Evolutionary conservation across 2,113 vertebrate species (phyloP).

Genomic region (Psilopogon haemacephalus): DNA sequence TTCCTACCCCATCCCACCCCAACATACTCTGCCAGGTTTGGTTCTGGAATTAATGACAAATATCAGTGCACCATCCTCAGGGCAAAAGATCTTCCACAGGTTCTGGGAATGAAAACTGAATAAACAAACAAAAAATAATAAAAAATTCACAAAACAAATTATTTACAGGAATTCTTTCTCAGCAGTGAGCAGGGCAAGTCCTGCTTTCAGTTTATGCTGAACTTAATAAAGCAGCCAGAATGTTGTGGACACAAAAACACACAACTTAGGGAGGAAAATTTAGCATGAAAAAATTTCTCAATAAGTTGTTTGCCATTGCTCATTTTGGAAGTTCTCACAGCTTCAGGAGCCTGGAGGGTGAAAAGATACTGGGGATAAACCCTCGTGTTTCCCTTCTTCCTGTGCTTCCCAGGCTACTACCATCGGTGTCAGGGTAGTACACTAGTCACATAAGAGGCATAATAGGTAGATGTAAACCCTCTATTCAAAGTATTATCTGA

Average conservation of each 20-base stretch:
- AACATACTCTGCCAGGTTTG: background rate
- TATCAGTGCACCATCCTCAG: background rate
- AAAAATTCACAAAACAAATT: background rate
- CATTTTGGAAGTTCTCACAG: background rate
- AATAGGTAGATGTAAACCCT: background rate
- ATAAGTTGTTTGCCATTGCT: background rate
- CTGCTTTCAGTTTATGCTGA: background rate
- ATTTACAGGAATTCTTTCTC: background rate
- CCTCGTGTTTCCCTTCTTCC: background rate
- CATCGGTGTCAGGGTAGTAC: background rate
- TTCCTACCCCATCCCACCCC: background rate
- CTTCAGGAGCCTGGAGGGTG: background rate
- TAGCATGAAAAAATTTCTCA: background rate
- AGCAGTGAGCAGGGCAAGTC: background rate
- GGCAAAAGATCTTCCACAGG: background rate
- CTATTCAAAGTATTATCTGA: background rate
- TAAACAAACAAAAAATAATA: background rate
- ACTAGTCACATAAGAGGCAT: background rate
- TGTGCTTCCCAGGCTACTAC: background rate
- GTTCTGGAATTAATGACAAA: background rate
- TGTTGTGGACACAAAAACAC: background rate
- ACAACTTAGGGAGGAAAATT: background rate
- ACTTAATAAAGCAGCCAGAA: background rate
- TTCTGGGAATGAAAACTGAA: background rate
- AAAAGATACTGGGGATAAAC: background rate